Conservation (phyloP, 2,888 invertebrate genomes). For the Ochropleura leucogaster region DNA sequence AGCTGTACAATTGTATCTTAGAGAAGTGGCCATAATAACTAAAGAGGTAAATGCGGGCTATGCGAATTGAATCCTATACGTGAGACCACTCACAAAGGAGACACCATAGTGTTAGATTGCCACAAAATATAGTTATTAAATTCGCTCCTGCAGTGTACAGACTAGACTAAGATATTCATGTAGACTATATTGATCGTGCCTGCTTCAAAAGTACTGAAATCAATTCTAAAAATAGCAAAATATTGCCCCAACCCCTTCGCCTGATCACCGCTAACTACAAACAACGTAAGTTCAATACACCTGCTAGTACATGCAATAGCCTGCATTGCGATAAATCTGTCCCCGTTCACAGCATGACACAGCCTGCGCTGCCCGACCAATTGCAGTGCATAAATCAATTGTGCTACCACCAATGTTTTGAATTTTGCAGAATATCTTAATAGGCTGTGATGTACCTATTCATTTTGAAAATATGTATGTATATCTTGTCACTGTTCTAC, state of each 20-base stretch:
- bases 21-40: neutral
- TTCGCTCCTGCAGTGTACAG: neutral
- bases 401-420: slow-evolving; percentile 41
- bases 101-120: neutral
- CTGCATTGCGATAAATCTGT: slow-evolving; percentile 68
- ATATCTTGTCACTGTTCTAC: neutral
- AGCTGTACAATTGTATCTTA: neutral
- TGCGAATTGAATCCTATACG: neutral
- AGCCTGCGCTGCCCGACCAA: slow-evolving; percentile 48
- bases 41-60: slow-evolving; percentile 1
- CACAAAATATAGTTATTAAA: neutral
- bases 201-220: slow-evolving; percentile 6
- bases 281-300: slow-evolving; percentile 43
- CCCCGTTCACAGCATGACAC: slow-evolving; percentile 63
- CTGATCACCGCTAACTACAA: slow-evolving; percentile 23
- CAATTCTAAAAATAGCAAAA: slow-evolving; percentile 5
- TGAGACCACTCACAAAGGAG: neutral
- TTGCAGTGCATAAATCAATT: slow-evolving; percentile 61
- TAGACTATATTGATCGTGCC: neutral
- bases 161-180: slow-evolving; percentile 14
- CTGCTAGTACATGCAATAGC: slow-evolving; percentile 46
- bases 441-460: slow-evolving; percentile 8
- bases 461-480: neutral
- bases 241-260: neutral
- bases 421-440: slow-evolving; percentile 44